Base-by-base conservation (phyloP, 2,113 vertebrate genomes). In the Siniperca chuatsi region DNA sequence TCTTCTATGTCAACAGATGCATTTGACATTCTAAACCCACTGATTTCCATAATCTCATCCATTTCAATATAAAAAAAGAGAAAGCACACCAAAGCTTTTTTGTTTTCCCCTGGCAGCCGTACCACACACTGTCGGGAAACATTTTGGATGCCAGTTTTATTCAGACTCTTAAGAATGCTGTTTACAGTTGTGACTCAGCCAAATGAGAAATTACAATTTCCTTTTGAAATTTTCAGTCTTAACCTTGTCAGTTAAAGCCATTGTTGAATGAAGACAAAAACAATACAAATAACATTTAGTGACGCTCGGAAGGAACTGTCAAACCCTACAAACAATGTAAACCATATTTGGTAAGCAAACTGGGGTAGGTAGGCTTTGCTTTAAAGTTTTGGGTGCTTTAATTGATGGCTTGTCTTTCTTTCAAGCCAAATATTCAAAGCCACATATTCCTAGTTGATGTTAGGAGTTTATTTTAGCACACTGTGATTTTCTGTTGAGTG, bases 311-410 rank as follows among this genome's bases (percentile, higher is more conserved):
- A 60, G 35, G 21, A 83, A 58, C 48, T 84, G 85, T 90, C 77
- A 84, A 64, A 78, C 33, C 58, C 2, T 61, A 13, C 77, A 87
- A 75, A 79, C 78, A 92, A 46, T 74, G 44, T 66, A 52, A 78
- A 64, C 64, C 87, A 66, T 75, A 52, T 77, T 21, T 61, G 50
- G 79, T 88, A 83, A 92, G 72, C 89, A 91, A 78, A 89, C 83
- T 64, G 62, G 21, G 72, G 84, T 71, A 80, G 89, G 88, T 87
- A 77, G 62, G 67, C 48, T 85, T 81, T 87, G 82, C 84, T 85
- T 86, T 64, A 76, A 40, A 80, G n/a, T 35, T 82, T 9, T 70
- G 52, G 66, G 84, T 74, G 70, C 83, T 90, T 76, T 62, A 87
- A 82, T 82, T 82, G 65, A 82, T n/a, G 40, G 25, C 48, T 82